Base-by-base conservation (phyloP, 2,113 vertebrate species). In the Oncorhynchus kisutch region DNA sequence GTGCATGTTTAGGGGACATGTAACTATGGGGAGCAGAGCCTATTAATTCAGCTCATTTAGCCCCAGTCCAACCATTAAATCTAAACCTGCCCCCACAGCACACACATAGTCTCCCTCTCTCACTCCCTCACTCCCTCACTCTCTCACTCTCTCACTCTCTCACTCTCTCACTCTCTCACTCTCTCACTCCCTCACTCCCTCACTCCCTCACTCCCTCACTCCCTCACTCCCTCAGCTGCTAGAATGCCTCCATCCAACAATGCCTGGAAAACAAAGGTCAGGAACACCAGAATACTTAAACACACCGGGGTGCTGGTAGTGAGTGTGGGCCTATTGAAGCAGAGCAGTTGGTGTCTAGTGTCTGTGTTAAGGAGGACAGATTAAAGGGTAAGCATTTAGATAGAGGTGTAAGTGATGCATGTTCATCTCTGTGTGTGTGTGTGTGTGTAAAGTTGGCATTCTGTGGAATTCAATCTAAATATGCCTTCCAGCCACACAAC, bases 31-130 rank as follows among this genome's bases (percentile, higher is more conserved):
- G 82, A 91, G 83, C 85, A 85, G 86, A 91, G 81, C 88, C 83
- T 82, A 90, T 93, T 93, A 93, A 92, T 92, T 92, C 91, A 91
- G 89, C 86, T 91, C 88, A 91, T 91, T 93, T 91, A 92, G 85
- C 84, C 84, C 70, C 82, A 91, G 87, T 87, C 84, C 84, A 92
- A 75, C 89, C 88, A 90, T 92, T 91, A 90, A 92, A 91, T 90
- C 86, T 45, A 45, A 45, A 45, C 39, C 39, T 45, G 39, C 39
- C 39, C 39, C 39, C 39, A 45, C 39, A 45, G 39, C 39, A 9
- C 39, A 45, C 34, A 39, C 39, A 45, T 2, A 45, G 8, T 45
- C 39, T 11, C 34, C 77, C 45, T 75, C 81, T 78, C 22, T 49
- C 16, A 2, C 22, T 70, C 62, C 51, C 45, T 27, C 71, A 72